Conservation (phyloP, 1,140 invertebrate genomes). For the Meloidogyne exigua region DNA sequence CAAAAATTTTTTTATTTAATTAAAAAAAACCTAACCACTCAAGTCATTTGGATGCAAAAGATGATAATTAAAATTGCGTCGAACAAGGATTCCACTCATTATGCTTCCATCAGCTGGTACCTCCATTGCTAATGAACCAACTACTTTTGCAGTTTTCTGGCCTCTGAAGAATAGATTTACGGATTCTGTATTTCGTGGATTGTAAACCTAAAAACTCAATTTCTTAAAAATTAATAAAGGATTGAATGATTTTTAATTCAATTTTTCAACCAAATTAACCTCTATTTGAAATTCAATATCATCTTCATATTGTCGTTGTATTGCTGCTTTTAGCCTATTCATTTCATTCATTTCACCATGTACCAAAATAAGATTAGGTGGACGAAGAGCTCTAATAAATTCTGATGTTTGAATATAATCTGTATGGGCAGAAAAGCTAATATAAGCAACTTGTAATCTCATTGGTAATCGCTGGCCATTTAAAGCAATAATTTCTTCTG, state of each 20-base stretch:
- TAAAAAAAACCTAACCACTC: constrained; percentile 31
- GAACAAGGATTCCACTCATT: constrained; percentile 80
- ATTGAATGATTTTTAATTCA: not conserved
- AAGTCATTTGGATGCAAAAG: constrained; percentile 85
- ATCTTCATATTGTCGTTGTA: constrained; percentile 90
- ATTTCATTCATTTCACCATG: constrained; percentile 99
- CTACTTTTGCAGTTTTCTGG: constrained; percentile 93
- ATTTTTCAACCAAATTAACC: constrained; percentile 28
- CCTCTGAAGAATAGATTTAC: constrained; percentile 90
- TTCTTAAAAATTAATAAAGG: not conserved
- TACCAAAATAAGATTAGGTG: constrained; percentile 90
- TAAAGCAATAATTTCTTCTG: constrained; percentile 92
- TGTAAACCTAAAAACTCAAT: constrained; percentile 73
- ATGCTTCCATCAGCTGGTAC: constrained; percentile 39
- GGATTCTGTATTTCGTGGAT: constrained; percentile 88
- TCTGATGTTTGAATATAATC: constrained; percentile 98
- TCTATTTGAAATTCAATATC: constrained; percentile 81
- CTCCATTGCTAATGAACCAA: constrained; percentile 43
- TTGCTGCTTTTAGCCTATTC: constrained; percentile 86
- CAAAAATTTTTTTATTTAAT: not conserved
- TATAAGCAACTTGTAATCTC: constrained; percentile 91
- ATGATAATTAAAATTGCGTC: constrained; percentile 97
- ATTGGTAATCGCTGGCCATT: constrained; percentile 89
- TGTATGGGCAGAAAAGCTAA: constrained; percentile 97
- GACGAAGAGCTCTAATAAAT: constrained; percentile 88